Evolutionary conservation across 2,888 invertebrate genomes (phyloP), one percentile per base, ranked within the genome.

Genomic region (Agrochola circellaris): DNA sequence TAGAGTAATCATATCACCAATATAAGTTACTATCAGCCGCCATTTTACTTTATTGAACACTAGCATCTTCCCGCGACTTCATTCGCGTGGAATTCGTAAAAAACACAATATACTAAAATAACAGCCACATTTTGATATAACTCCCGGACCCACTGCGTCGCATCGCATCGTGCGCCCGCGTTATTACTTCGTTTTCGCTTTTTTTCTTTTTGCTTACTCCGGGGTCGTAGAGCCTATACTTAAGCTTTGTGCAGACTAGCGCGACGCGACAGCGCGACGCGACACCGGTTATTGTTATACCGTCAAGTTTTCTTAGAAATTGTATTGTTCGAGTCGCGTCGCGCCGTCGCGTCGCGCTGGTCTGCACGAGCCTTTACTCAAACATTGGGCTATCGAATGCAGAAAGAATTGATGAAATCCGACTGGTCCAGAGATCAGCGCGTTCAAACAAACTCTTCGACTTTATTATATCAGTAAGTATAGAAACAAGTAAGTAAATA

Each of bases 1-100:
- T 54, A 17, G 4, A 56, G 30, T 69, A 77, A 80, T 65, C 68
- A 58, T 68, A 78, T 83, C 64, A 69, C 51, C 51, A 30, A 42
- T 77, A 54, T 42, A 68, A 68, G 15, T 68, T 64, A 77, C 42
- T 30, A 64, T 68, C 51, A 70, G 51, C 17, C 20, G 30, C 15
- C 38, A 26, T 66, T 60, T 54, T 30, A 48, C 58, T 82, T 75
- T 11, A 54, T 42, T n/a, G 5, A 48, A 42, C 20, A 70, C 20
- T 26, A 26, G 11, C 6, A 51, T 42, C 38, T 17, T 13, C 4
- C 4, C 20, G 4, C 11, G n/a, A 58, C n/a, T n/a, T 68, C 1
- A 1, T 34, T 20, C 17, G n/a, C n/a, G 9, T 23, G 17, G 20
- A 20, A n/a, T 1, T 58, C 15, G 26, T 26, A 1, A n/a, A 0